Percentiles rank a stretch among this genome's conserved stretches.
These are phyloP conservation scores for Watsonalla cultraria DNA, from an alignment of 2,888 invertebrate species.

Conservation along the genomic window DNA sequence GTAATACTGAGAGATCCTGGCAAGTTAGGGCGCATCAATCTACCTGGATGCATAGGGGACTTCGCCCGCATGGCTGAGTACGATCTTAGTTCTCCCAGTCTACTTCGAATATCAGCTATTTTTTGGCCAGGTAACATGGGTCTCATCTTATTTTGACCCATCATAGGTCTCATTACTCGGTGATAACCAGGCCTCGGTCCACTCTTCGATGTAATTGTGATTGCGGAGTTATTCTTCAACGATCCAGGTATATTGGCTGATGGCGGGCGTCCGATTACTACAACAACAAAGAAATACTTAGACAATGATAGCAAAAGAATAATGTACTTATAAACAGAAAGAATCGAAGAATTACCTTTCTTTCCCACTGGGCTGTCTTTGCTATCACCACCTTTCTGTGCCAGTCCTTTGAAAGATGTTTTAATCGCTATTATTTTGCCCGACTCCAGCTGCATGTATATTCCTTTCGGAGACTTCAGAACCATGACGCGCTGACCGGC, in stretches of 20 bases:
- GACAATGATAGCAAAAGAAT: constrained; percentile 2
- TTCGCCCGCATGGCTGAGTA: constrained; percentile 53
- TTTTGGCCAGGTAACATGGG: constrained; percentile 62
- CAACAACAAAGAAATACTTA: constrained; percentile 12
- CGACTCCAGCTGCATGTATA: constrained; percentile 96
- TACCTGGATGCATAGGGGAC: constrained; percentile 41
- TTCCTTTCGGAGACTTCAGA: constrained; percentile 95
- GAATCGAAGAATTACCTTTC: constrained; percentile 45
- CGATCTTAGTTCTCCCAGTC: constrained; percentile 56
- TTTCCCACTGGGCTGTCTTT: constrained; percentile 65
- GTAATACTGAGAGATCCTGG: constrained; percentile 70
- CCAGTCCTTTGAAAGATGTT: constrained; percentile 84
- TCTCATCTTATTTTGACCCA: constrained; percentile 55
- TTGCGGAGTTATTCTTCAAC: constrained; percentile 80
- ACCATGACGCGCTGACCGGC: constrained; percentile 97
- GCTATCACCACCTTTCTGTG: constrained; percentile 59
- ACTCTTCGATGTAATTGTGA: constrained; percentile 77
- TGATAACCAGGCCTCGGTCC: constrained; percentile 57
- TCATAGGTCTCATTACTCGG: constrained; percentile 56
- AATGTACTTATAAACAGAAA: background rate
- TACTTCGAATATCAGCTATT: constrained; percentile 59
- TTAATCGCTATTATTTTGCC: constrained; percentile 97
- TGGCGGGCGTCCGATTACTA: constrained; percentile 63
- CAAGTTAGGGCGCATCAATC: constrained; percentile 52
- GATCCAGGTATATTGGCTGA: constrained; percentile 65